Evolutionary conservation across 2,797 vertebrate species (phyloP).

Genomic region (Hybognathus amarus): DNA sequence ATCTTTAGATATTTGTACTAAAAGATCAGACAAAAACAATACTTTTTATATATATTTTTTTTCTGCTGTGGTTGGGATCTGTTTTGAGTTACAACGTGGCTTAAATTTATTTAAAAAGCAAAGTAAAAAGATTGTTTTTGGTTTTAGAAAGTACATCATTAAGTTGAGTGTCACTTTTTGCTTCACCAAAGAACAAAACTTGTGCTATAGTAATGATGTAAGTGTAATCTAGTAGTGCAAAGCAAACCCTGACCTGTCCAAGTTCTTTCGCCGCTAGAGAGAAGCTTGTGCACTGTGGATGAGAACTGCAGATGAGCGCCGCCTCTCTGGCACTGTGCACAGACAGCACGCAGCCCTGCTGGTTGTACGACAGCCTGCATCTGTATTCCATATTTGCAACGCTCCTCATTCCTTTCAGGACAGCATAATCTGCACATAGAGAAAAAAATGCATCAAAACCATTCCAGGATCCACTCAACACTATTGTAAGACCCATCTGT

Average conservation of each 20-base stretch:
- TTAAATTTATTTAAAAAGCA: neutral
- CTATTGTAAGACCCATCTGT: conserved; percentile 73
- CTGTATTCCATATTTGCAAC: conserved; percentile 80
- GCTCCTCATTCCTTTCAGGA: conserved; percentile 76
- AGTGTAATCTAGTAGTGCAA: neutral
- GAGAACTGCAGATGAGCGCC: conserved; percentile 81
- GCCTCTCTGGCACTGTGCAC: conserved; percentile 83
- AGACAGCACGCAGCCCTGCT: conserved; percentile 85
- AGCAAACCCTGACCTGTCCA: conserved; percentile 85
- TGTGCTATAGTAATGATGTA: neutral
- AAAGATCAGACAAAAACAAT: neutral
- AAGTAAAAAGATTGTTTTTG: neutral
- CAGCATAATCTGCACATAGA: conserved; percentile 79
- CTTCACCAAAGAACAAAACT: neutral
- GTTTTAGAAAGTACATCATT: neutral
- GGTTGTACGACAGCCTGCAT: conserved; percentile 90
- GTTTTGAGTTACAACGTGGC: neutral
- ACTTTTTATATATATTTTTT: too few relatives aligned
- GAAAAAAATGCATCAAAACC: conserved; percentile 47
- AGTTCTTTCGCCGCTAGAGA: conserved; percentile 78
- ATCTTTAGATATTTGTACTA: neutral
- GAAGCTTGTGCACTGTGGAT: conserved; percentile 83
- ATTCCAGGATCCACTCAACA: conserved; percentile 23
- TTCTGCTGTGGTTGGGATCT: neutral
- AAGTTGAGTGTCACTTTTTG: neutral